Evolutionary conservation across 2,888 invertebrate species (phyloP).

Genomic region (Hybos culiciformis): DNA sequence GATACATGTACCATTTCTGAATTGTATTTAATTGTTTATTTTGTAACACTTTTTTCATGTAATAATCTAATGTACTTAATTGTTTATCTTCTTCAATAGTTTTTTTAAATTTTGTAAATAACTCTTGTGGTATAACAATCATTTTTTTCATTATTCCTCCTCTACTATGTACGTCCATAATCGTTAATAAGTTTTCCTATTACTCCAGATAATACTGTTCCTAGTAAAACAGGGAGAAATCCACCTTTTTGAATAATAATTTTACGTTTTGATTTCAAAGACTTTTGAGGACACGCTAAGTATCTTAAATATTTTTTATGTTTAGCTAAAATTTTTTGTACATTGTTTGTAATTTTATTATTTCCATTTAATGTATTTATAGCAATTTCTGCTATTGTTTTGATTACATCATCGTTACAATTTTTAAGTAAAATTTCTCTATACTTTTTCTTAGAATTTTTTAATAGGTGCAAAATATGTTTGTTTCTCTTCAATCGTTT

Average conservation of each 20-base stretch:
- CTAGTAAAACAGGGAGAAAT: not conserved
- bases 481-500: slow-evolving; percentile 1
- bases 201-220: not conserved
- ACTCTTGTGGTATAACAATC: not conserved
- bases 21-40: too few relatives aligned
- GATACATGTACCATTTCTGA: too few relatives aligned
- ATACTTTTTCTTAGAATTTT: not conserved
- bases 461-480: slow-evolving; percentile 1
- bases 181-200: not conserved
- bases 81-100: too few relatives aligned
- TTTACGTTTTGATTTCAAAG: not conserved
- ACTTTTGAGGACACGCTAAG: not conserved
- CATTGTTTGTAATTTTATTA: not conserved
- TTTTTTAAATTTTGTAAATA: too few relatives aligned
- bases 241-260: not conserved
- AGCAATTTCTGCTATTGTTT: slow-evolving; percentile 1
- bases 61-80: too few relatives aligned
- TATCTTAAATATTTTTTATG: not conserved
- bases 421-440: not conserved
- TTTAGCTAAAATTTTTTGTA: too few relatives aligned
- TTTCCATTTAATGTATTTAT: too few relatives aligned
- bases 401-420: not conserved
- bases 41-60: too few relatives aligned
- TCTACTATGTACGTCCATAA: too few relatives aligned
- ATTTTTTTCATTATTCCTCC: slow-evolving; percentile 7